phyloP scores from a whole-genome alignment of 2,888 invertebrate genomes.

The Nomada goodeniana region DNA sequence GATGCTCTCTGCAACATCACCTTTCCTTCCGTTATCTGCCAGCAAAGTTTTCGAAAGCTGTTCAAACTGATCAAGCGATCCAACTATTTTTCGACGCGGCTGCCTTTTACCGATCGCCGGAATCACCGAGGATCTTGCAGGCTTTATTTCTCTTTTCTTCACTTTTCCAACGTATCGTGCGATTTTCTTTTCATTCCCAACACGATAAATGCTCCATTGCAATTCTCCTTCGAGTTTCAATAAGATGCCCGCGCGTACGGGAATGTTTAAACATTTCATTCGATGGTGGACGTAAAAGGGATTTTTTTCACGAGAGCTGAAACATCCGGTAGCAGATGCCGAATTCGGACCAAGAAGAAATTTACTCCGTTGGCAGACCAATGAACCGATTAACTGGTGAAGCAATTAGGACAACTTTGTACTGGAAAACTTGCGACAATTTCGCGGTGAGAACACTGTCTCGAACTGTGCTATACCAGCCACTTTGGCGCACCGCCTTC shows the following conservation, averaged over 20 bases:
- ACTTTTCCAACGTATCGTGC: not conserved
- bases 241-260: no score
- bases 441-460: conserved; percentile 60
- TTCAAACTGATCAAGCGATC: not conserved
- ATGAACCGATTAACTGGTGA: conserved; percentile 67
- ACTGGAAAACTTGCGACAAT: conserved; percentile 52
- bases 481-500: conserved; percentile 30
- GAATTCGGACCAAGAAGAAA: conserved; percentile 36
- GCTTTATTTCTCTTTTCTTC: not conserved
- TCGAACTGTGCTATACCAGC: not conserved
- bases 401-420: conserved; percentile 69
- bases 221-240: not conserved
- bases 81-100: not conserved
- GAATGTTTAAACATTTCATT: no score
- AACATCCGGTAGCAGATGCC: conserved; percentile 3
- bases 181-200: not conserved
- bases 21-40: conserved; percentile 46
- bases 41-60: conserved; percentile 42
- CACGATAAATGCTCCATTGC: no score
- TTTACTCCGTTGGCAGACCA: conserved; percentile 68
- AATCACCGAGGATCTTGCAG: not conserved
- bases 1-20: conserved; percentile 63
- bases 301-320: not conserved
- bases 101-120: not conserved
- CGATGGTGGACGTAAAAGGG: no score